Evolutionary conservation across 2,888 invertebrate species (phyloP).

Genomic region (Periphyllus acericola): DNA sequence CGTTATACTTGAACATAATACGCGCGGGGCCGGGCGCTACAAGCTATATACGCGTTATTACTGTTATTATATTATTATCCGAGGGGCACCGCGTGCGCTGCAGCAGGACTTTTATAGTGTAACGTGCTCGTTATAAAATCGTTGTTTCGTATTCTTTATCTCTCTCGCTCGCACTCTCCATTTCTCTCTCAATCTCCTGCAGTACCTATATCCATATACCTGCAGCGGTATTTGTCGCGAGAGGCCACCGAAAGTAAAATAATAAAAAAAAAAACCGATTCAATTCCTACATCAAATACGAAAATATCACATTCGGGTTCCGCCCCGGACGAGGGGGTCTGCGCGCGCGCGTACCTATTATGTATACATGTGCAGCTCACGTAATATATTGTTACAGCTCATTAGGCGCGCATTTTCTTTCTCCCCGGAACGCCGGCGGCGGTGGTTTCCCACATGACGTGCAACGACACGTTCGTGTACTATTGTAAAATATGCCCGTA

Average conservation of each 20-base stretch:
- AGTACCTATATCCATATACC: too few relatives aligned
- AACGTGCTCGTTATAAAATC: not conserved
- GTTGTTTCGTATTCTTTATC: not conserved
- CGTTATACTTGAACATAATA: not conserved
- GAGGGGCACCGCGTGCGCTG: not conserved
- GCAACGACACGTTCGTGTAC: not conserved
- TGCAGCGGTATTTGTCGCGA: not conserved
- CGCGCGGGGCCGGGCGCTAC: not conserved
- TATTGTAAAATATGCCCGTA: too few relatives aligned
- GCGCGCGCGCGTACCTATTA: not conserved
- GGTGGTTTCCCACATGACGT: not conserved
- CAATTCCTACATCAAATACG: not conserved
- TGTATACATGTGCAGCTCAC: not conserved
- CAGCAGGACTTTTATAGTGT: not conserved
- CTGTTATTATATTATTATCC: not conserved
- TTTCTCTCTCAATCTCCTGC: too few relatives aligned
- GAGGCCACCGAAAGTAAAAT: not conserved
- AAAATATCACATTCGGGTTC: not conserved
- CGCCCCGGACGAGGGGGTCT: constrained; percentile 25
- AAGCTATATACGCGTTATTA: not conserved
- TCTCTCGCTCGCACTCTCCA: too few relatives aligned
- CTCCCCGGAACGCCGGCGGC: not conserved
- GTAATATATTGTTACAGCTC: not conserved
- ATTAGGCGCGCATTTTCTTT: not conserved
- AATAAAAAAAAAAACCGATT: not conserved